A percentile compares a stretch with the other conserved stretches of the same genome.
These are phyloP conservation scores for Tridacna gigas DNA, from an alignment of 2,888 invertebrate species.

Conservation along the genomic window DNA sequence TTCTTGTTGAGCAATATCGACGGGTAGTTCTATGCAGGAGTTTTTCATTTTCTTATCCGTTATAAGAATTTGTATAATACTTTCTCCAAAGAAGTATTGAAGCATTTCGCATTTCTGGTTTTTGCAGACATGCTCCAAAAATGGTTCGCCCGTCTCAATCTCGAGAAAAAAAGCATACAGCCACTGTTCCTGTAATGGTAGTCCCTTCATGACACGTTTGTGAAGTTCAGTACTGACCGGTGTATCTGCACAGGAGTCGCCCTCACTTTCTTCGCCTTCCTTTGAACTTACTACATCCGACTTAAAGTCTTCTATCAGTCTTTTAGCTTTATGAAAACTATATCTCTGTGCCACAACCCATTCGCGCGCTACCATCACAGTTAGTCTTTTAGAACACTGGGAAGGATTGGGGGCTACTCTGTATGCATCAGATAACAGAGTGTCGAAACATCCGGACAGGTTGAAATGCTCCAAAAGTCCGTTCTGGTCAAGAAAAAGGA, in stretches of 20 bases:
- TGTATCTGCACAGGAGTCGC: not conserved
- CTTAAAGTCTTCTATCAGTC: not conserved
- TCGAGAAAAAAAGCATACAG: constrained; percentile 32
- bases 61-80: not conserved
- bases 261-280: not conserved
- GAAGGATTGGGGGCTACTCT: not conserved
- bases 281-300: not conserved
- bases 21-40: not conserved
- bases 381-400: not conserved
- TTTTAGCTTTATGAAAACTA: not conserved
- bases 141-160: not conserved
- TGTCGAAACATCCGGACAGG: constrained; percentile 21
- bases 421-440: constrained; percentile 15
- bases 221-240: not conserved
- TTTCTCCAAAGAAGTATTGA: constrained; percentile 1
- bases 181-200: constrained; percentile 33
- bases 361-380: not conserved
- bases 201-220: constrained; percentile 11
- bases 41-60: not conserved
- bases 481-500: constrained; percentile 21
- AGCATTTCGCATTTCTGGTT: not conserved
- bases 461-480: constrained; percentile 7
- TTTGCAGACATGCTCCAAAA: constrained; percentile 9
- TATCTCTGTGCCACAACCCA: not conserved
- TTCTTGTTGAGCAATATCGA: constrained; percentile 3